Conservation (phyloP, 2,113 vertebrate genomes). For the Larimichthys crocea region DNA sequence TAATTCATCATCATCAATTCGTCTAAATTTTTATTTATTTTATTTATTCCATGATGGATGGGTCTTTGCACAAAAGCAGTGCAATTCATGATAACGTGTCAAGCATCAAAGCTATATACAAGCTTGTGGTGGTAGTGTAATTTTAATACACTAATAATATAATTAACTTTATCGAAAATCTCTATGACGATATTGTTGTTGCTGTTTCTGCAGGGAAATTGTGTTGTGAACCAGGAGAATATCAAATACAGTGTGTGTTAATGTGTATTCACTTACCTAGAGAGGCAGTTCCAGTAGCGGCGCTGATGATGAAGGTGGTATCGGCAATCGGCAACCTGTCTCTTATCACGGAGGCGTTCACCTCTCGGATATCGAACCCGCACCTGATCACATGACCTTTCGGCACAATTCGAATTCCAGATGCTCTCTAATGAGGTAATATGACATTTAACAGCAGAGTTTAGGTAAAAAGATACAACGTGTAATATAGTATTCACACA, state of each 20-base stretch:
- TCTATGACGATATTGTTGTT: too few relatives aligned
- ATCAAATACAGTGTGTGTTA: not conserved
- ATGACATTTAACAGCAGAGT: not conserved
- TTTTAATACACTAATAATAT: too few relatives aligned
- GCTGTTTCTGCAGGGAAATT: not conserved
- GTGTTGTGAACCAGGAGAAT: not conserved
- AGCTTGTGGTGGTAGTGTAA: not conserved
- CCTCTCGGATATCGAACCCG: slow-evolving; percentile 14
- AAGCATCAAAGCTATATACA: not conserved
- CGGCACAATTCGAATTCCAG: not conserved
- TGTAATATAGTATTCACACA: too few relatives aligned
- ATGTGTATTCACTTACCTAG: slow-evolving; percentile 30
- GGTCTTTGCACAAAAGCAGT: too few relatives aligned
- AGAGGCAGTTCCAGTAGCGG: accelerated
- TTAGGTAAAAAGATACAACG: not conserved
- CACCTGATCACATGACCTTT: slow-evolving; percentile 2
- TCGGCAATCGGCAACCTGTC: too few relatives aligned
- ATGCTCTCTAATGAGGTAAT: not conserved
- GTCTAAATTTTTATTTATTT: too few relatives aligned
- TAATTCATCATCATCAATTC: too few relatives aligned
- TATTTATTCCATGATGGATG: too few relatives aligned
- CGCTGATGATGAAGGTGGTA: accelerated
- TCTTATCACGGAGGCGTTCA: too few relatives aligned
- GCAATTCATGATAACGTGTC: not conserved
- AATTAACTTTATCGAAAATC: too few relatives aligned